Conservation (phyloP, 2,113 vertebrate genomes). For the Puma concolor region DNA sequence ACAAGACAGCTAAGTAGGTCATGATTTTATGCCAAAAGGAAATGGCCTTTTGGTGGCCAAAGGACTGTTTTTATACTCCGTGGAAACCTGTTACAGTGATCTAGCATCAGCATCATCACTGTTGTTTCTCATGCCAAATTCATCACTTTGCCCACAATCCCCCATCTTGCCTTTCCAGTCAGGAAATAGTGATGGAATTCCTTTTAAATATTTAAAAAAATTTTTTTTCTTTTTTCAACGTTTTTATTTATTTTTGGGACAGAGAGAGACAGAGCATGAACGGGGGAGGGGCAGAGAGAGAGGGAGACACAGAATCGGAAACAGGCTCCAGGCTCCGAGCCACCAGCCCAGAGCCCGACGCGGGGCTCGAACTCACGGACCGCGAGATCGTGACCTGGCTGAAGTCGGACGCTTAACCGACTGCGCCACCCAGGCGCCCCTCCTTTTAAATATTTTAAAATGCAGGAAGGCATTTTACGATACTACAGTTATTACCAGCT, state of each 20-base stretch:
- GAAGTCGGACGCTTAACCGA: too few relatives aligned
- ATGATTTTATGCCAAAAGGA: constrained; percentile 48
- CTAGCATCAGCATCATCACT: background rate
- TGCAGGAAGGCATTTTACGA: background rate
- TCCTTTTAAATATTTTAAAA: constrained; percentile 6
- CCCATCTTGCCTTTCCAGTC: background rate
- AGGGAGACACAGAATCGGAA: too few relatives aligned
- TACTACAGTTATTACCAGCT: background rate
- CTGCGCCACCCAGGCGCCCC: too few relatives aligned
- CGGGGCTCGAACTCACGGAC: too few relatives aligned
- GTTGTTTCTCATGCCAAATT: background rate
- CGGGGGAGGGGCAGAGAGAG: too few relatives aligned
- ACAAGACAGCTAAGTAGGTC: constrained; percentile 55
- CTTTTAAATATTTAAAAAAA: background rate
- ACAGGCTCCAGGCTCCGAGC: too few relatives aligned
- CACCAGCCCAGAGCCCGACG: too few relatives aligned
- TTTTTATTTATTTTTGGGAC: too few relatives aligned
- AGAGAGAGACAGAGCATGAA: too few relatives aligned
- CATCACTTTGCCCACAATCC: background rate
- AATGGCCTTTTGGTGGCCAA: constrained; percentile 41
- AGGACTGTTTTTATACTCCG: background rate
- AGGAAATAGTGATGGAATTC: background rate
- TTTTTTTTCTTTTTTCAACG: too few relatives aligned
- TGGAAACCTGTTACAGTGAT: background rate
- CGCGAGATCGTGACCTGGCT: too few relatives aligned